A percentile compares a stretch with the other conserved stretches of the same genome.
These are phyloP conservation scores for Pseudotriccus pelzelni DNA, from an alignment of 2,797 vertebrate species.

Conservation along the genomic window DNA sequence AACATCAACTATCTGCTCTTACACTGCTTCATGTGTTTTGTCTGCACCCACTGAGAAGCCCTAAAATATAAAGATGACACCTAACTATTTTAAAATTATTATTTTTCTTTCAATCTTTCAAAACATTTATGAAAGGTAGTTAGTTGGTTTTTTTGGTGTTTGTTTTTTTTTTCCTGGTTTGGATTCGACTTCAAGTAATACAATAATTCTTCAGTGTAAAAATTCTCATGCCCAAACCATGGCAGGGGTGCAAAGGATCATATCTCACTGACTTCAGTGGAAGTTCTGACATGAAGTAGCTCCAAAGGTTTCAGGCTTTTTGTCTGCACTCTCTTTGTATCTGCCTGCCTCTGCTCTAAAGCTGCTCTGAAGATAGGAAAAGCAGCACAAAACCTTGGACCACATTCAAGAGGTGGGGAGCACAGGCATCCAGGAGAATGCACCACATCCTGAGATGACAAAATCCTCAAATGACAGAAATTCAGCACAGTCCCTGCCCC, in stretches of 20 bases:
- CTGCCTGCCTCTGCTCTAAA: neutral
- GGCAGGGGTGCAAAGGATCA: neutral
- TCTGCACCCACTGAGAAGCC: neutral
- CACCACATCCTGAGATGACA: neutral
- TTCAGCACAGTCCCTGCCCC: neutral
- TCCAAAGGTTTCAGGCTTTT: neutral
- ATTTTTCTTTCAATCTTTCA: neutral
- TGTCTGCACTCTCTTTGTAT: neutral
- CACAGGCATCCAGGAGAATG: neutral
- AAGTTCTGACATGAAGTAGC: neutral
- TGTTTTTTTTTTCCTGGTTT: neutral
- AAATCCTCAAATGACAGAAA: neutral
- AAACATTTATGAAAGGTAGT: neutral
- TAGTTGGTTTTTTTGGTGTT: too few relatives aligned
- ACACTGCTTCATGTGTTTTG: neutral
- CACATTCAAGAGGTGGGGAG: neutral
- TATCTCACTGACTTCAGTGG: neutral
- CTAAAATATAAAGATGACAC: neutral
- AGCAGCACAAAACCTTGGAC: neutral
- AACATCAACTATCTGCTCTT: neutral
- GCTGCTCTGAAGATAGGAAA: neutral
- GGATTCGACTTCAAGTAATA: neutral
- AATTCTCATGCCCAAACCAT: neutral
- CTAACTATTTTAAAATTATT: neutral
- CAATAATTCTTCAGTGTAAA: neutral